Evolutionary conservation across 2,113 vertebrate genomes (phyloP), one percentile per base, ranked within the genome.

Genomic region (Tetrao urogallus): DNA sequence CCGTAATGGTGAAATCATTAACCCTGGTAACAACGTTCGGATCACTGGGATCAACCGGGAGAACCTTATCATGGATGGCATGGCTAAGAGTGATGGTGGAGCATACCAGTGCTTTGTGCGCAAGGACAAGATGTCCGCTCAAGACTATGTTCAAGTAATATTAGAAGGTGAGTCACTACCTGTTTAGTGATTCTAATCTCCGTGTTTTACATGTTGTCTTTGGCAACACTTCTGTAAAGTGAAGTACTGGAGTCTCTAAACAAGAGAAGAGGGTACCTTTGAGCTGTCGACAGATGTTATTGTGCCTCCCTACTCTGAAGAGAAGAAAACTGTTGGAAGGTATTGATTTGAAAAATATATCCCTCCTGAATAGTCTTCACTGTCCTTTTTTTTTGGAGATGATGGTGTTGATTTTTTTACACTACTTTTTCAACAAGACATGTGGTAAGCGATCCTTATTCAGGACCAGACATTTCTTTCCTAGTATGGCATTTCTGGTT

Each of bases 21-120:
- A 98, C 88, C 98, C 98, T 3, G 99, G 99, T 36, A 99, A 98
- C 96, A 99, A 98, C 4, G 98, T 99, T 34, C 98, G 99, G 78
- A 98, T 99, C 97, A 98, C 98, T 13, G 99, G 99, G 0, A 24
- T 98, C 93, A 99, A 98, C 97, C 98, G 98, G 8, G 99, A 99
- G 96, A 99, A 98, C 96, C 98, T 99, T 47, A 98, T 99, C 88
- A 99, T 99, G 98, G 99, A 99, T 70, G 99, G 98, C 93, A 99
- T 99, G 99, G 99, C 98, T 32, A 99, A 99, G 97, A 99, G 99
- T 15, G 99, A 99, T 6, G 99, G 99, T 15, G 99, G 99, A 3
- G 99, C 99, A 4, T 99, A 99, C 97, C 99, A 99, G 97, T 99
- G 99, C 96, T 99, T 99, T 19, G 98, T 99, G 91, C 98, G 99